These are phyloP conservation scores for Lordiphosa mommai DNA, from an alignment of 1,140 invertebrate species.

Conservation along the genomic window DNA sequence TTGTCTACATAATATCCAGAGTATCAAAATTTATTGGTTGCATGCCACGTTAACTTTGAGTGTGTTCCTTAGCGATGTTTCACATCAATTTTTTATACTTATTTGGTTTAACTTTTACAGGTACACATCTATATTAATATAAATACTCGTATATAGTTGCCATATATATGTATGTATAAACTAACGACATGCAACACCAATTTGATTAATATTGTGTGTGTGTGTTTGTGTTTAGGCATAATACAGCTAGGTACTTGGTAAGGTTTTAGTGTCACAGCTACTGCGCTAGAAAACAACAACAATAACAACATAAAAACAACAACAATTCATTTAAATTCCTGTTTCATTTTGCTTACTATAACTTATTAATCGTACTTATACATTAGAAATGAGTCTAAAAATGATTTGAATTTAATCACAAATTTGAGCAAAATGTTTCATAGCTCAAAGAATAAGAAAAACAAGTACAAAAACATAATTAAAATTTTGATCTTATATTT, in stretches of 20 bases:
- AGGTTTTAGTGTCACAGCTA: conserved; percentile 61
- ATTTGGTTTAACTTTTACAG: conserved; percentile 35
- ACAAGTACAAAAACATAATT: conserved; percentile 2
- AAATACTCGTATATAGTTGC: neutral
- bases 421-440: neutral
- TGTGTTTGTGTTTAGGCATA: conserved; percentile 22
- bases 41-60: no score
- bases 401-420: no score
- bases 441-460: neutral
- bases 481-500: no score
- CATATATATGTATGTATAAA: conserved; percentile 6
- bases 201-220: conserved; percentile 29
- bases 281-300: conserved; percentile 69
- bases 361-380: no score
- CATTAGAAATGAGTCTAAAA: conserved; percentile 3
- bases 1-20: no score
- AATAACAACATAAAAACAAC: conserved; percentile 25
- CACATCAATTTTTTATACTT: no score
- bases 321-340: conserved; percentile 63
- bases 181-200: conserved; percentile 38
- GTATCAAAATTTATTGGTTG: no score
- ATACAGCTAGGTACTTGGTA: conserved; percentile 35
- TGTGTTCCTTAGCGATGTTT: no score
- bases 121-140: conserved; percentile 42
- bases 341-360: conserved; percentile 43